A percentile compares a stretch with the other conserved stretches of the same genome.
phyloP scores from a whole-genome alignment of 2,888 invertebrate genomes.

The Drosophila parthenogenetica region DNA sequence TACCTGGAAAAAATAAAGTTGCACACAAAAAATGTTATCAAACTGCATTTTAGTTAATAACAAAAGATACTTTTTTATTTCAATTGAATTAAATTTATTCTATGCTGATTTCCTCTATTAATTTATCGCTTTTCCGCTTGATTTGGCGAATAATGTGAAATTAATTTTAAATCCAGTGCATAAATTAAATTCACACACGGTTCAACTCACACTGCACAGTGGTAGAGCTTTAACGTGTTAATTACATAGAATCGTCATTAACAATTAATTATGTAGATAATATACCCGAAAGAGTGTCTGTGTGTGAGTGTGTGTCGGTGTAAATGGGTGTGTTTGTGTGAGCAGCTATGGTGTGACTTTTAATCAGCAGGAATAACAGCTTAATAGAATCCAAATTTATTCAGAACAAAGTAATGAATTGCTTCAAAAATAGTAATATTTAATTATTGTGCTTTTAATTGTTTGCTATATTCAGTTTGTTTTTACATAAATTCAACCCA shows the following conservation, averaged over 20 bases:
- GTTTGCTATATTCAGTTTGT: too few relatives aligned
- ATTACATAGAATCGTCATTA: constrained; percentile 70
- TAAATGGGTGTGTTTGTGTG: background rate
- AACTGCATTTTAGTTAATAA: constrained; percentile 9
- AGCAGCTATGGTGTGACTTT: constrained; percentile 25
- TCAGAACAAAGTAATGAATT: too few relatives aligned
- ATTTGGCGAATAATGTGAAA: constrained; percentile 67
- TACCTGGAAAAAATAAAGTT: background rate
- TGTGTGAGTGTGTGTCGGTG: background rate
- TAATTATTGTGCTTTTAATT: too few relatives aligned
- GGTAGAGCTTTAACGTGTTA: constrained; percentile 46
- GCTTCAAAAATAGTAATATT: too few relatives aligned
- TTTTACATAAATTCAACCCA: too few relatives aligned
- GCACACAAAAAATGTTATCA: constrained; percentile 1
- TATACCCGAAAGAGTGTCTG: constrained; percentile 15
- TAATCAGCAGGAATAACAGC: constrained; percentile 34
- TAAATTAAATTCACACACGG: constrained; percentile 59
- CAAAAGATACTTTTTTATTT: constrained; percentile 15
- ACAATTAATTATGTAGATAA: constrained; percentile 75
- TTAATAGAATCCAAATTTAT: constrained; percentile 15
- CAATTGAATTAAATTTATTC: constrained; percentile 16
- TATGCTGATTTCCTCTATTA: constrained; percentile 64
- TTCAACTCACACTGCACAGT: background rate
- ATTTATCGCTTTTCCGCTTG: constrained; percentile 75
- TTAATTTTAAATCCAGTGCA: constrained; percentile 64